phyloP scores from a whole-genome alignment of 2,113 vertebrate genomes.

The Ceyx cyanopectus region DNA sequence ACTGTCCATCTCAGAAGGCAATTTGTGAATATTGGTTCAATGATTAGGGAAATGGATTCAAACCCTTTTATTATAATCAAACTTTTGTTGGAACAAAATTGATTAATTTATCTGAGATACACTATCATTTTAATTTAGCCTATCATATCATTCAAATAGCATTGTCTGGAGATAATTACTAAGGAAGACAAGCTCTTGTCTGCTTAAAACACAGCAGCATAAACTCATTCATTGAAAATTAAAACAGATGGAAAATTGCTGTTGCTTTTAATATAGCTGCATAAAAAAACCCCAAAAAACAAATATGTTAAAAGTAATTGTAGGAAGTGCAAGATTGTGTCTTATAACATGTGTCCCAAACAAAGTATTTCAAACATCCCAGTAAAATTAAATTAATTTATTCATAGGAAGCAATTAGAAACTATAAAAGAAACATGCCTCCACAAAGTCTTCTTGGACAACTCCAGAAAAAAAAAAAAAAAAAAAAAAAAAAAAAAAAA shows the following conservation, averaged over 20 bases:
- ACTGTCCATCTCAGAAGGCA: background rate
- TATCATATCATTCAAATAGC: background rate
- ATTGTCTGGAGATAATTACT: slow-evolving; percentile 22
- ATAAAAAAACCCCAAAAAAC: background rate
- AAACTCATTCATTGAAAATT: slow-evolving; percentile 35
- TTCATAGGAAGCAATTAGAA: background rate
- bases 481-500: background rate
- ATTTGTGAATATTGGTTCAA: background rate
- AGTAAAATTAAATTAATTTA: background rate
- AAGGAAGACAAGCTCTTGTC: background rate
- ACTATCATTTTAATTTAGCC: slow-evolving; percentile 11
- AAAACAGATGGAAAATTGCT: slow-evolving; percentile 3
- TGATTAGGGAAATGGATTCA: slow-evolving; percentile 1
- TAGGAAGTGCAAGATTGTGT: background rate
- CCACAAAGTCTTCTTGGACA: background rate
- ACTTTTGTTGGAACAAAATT: background rate
- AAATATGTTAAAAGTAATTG: background rate
- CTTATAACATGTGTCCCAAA: background rate
- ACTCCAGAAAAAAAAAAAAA: background rate
- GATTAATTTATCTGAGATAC: background rate
- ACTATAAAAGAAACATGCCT: background rate
- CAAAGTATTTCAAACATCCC: background rate
- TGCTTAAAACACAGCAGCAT: background rate
- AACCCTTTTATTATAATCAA: slow-evolving; percentile 1
- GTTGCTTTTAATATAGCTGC: slow-evolving; percentile 1